Base-by-base conservation (phyloP, 35 echinoderm and acorn worm genomes). In the Acanthaster planci region DNA sequence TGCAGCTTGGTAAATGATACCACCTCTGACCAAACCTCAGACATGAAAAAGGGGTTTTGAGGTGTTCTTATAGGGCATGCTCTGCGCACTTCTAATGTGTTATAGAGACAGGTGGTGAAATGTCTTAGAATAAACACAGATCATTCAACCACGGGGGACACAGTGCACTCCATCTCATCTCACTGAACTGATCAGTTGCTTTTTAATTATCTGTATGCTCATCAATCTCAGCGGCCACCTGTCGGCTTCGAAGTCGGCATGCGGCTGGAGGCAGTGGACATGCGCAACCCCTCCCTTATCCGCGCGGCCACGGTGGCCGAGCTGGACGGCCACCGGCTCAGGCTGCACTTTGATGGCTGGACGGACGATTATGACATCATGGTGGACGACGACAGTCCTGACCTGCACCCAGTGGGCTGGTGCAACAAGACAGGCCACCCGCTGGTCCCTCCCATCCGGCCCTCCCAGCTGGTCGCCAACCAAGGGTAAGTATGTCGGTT, bases 341-440 rank as follows among this genome's bases (percentile, higher is more conserved):
- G 87, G 89, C 76, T 95, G 30, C 96, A 99, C 52, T 99, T 99
- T 94, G 96, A 99, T 54, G 96, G 96, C 26, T 99, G 96, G 96
- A 86, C 86, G 60, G 92, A 90, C 30, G 84, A 87, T 31, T 99
- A 99, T 60, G 96, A 99, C 55, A 94, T 91, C 81, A 94, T 88
- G 91, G 40, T 99, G 51, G 96, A 99, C 54, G 96, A 99, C 57
- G 92, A 94, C 32, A 82, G 77, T 51, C 52, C 92, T 0, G 92
- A 99, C 39, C 89, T 99, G 6, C 96, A 99, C 79, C 96, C 96
- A 22, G 86, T 86, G 27, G 96, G 96, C 17, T 99, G 96, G 96
- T 99, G 96, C 89, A 51, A 89, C 14, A 99, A 99, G 89, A 91
- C 96, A 22, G 87, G 76, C 56, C 89, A 99, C 58, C 81, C 92